These are phyloP conservation scores for Julus scandinavius DNA, from an alignment of 2,888 invertebrate species.

Conservation along the genomic window DNA sequence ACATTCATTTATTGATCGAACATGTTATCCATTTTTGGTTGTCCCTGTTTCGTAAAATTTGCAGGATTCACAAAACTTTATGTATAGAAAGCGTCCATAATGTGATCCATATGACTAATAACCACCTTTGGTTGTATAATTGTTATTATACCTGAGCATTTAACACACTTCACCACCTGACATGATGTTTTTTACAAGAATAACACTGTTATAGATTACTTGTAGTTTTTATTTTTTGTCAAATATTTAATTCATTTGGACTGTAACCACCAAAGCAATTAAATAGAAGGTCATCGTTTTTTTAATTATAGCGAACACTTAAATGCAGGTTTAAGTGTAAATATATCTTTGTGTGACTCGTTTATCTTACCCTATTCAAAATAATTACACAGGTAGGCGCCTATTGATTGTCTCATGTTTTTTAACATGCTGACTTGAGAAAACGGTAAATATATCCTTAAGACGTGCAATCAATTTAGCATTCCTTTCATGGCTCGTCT, in stretches of 20 bases:
- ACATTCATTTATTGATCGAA: not conserved
- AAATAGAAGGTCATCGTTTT: not conserved
- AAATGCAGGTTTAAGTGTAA: not conserved
- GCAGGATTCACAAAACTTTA: not conserved
- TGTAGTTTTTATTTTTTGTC: not conserved
- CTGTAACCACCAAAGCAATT: not conserved
- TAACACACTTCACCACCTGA: too few relatives aligned
- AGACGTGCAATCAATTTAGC: slow-evolving; percentile 1
- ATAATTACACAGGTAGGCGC: not conserved
- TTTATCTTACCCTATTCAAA: not conserved
- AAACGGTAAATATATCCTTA: not conserved
- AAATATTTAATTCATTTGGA: not conserved
- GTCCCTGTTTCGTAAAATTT: not conserved
- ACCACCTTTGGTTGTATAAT: too few relatives aligned
- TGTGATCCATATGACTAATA: too few relatives aligned
- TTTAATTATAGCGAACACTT: not conserved
- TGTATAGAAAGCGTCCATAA: not conserved
- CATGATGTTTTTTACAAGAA: too few relatives aligned
- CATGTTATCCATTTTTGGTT: not conserved
- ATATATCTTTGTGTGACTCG: not conserved
- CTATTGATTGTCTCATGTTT: not conserved
- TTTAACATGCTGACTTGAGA: not conserved
- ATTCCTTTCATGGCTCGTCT: not conserved
- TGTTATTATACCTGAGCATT: too few relatives aligned
- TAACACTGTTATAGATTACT: too few relatives aligned